Percentiles rank a stretch among this genome's conserved stretches.
These are phyloP conservation scores for Teleogryllus oceanicus DNA, from an alignment of 2,888 invertebrate genomes.

Conservation along the genomic window DNA sequence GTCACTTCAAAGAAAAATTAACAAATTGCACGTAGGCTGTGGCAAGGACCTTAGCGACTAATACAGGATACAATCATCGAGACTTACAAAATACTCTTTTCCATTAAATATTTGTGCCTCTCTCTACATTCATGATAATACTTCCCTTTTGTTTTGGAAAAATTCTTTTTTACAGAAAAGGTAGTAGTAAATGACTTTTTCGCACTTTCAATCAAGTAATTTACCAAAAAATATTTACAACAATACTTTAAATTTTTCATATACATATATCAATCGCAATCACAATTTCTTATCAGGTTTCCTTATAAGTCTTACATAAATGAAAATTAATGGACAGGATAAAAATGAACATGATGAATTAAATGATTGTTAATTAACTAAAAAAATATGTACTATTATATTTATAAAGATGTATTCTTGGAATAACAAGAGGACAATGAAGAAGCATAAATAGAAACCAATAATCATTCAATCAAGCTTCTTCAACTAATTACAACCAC, in stretches of 20 bases:
- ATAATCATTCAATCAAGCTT: not conserved
- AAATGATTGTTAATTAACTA: constrained; percentile 20
- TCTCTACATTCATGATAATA: constrained; percentile 5
- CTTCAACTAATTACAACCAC: not conserved
- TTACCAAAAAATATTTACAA: constrained; percentile 20
- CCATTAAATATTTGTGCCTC: constrained; percentile 6
- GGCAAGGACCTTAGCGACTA: constrained; percentile 9
- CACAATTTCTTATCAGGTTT: not conserved
- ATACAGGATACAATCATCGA: constrained; percentile 5
- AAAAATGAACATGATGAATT: constrained; percentile 20
- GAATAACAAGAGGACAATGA: constrained; percentile 3
- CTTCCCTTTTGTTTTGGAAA: constrained; percentile 19
- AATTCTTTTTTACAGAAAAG: not conserved
- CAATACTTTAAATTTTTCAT: constrained; percentile 12
- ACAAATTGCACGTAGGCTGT: constrained; percentile 9
- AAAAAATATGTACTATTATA: constrained; percentile 24
- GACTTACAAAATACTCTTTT: constrained; percentile 18
- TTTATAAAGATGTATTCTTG: not conserved
- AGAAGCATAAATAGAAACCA: not conserved
- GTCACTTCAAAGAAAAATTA: not conserved
- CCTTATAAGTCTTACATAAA: not conserved
- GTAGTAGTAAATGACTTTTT: not conserved
- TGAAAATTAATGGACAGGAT: not conserved
- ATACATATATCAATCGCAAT: constrained; percentile 1
- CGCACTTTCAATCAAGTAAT: constrained; percentile 18